A percentile compares a stretch with the other conserved stretches of the same genome.
Evolutionary conservation across 2,797 vertebrate genomes (phyloP).

Genomic region (Kryptolebias ocellatus): DNA sequence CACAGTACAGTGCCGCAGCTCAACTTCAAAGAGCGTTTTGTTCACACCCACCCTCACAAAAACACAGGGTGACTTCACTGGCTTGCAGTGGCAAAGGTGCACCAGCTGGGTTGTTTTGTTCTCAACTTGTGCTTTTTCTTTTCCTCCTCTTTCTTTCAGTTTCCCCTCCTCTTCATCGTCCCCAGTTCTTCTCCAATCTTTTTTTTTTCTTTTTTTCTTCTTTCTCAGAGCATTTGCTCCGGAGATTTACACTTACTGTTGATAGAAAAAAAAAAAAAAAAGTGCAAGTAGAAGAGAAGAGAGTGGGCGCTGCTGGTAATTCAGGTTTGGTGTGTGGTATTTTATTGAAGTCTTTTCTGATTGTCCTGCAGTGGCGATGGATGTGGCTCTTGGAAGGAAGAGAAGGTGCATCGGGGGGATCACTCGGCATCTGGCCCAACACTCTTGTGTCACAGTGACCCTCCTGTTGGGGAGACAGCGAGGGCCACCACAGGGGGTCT

Average conservation of each 20-base stretch:
- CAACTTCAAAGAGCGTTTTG: constrained; percentile 83
- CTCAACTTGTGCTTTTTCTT: constrained; percentile 61
- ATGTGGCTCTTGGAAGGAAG: constrained; percentile 71
- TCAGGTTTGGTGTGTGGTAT: constrained; percentile 70
- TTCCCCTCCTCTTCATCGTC: constrained; percentile 54
- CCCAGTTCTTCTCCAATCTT: constrained; percentile 51
- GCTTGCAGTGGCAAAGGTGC: constrained; percentile 80
- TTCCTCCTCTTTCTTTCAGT: constrained; percentile 44
- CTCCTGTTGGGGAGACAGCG: constrained; percentile 78
- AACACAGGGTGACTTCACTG: constrained; percentile 79
- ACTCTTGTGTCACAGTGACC: constrained; percentile 84
- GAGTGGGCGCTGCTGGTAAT: constrained; percentile 57
- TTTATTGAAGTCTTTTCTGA: constrained; percentile 64
- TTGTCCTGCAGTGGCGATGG: constrained; percentile 69
- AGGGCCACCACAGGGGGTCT: constrained; percentile 79
- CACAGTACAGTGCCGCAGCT: constrained; percentile 81
- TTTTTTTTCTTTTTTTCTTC: constrained; percentile 24
- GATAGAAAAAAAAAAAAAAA: constrained; percentile 50
- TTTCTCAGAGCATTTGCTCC: constrained; percentile 56
- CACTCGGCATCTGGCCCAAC: constrained; percentile 83
- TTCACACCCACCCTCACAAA: constrained; percentile 80
- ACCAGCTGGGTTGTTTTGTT: constrained; percentile 83
- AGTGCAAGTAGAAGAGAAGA: constrained; percentile 35
- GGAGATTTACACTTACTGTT: constrained; percentile 76
- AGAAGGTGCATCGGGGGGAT: constrained; percentile 82